phyloP scores from a whole-genome alignment of 2,113 vertebrate genomes.

The Petroica traversi region DNA sequence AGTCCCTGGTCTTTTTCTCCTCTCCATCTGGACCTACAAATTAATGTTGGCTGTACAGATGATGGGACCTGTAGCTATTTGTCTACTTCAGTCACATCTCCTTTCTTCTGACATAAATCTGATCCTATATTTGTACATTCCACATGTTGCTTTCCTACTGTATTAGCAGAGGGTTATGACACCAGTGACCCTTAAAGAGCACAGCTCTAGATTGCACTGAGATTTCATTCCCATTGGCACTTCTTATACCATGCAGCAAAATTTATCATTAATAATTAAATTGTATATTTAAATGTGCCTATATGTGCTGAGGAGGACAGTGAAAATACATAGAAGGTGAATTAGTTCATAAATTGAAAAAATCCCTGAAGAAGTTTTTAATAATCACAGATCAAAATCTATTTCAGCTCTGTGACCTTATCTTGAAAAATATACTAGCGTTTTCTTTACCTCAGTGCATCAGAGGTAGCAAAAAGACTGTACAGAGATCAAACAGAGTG shows the following conservation, averaged over 20 bases:
- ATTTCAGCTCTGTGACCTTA: constrained; percentile 38
- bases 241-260: background rate
- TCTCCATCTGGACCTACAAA: background rate
- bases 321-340: background rate
- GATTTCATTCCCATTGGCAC: constrained; percentile 10
- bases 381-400: constrained; percentile 45
- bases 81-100: background rate
- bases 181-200: constrained; percentile 22
- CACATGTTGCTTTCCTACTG: constrained; percentile 13
- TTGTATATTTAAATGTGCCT: background rate
- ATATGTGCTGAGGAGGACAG: background rate
- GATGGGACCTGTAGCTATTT: background rate
- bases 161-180: constrained; percentile 39
- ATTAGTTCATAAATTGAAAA: constrained; percentile 2
- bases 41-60: background rate
- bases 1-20: background rate
- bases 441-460: constrained; percentile 8
- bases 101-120: background rate
- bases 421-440: background rate
- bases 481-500: constrained; percentile 31
- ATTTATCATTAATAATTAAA: constrained; percentile 38
- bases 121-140: constrained; percentile 14
- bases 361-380: constrained; percentile 42
- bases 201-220: constrained; percentile 18
- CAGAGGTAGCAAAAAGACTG: constrained; percentile 1